These are phyloP conservation scores for Trigoniulus corallinus DNA, from an alignment of 1,140 invertebrate genomes.

Conservation along the genomic window DNA sequence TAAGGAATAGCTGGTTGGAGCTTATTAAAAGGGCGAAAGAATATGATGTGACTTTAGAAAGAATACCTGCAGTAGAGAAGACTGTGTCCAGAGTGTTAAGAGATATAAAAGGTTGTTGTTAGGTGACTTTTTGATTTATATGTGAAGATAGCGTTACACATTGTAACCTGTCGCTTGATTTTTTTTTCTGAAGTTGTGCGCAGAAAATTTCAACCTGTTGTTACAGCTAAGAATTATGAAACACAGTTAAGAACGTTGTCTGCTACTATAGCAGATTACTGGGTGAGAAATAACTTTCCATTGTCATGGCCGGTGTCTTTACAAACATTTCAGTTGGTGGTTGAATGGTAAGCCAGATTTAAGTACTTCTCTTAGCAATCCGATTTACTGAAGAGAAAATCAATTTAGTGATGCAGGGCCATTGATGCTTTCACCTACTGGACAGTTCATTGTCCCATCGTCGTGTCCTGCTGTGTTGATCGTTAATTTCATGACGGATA, in stretches of 20 bases:
- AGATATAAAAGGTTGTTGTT: slow-evolving; percentile 12
- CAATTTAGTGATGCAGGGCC: slow-evolving; percentile 77
- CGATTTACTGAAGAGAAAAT: not conserved
- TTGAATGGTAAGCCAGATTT: slow-evolving; percentile 54
- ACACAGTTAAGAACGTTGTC: slow-evolving; percentile 59
- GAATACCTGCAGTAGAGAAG: slow-evolving; percentile 65
- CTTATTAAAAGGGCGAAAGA: slow-evolving; percentile 64
- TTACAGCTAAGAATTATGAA: slow-evolving; percentile 65
- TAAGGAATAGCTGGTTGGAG: slow-evolving; percentile 75
- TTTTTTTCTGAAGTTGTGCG: slow-evolving; percentile 13
- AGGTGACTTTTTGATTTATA: not conserved
- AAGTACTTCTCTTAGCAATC: not conserved
- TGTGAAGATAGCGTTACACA: not conserved
- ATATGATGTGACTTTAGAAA: slow-evolving; percentile 48
- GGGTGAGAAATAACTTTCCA: slow-evolving; percentile 48
- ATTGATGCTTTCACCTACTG: slow-evolving; percentile 79
- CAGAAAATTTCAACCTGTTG: slow-evolving; percentile 76
- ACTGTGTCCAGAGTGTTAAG: slow-evolving; percentile 40
- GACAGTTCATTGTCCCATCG: slow-evolving; percentile 77
- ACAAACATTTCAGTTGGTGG: slow-evolving; percentile 62
- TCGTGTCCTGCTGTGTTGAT: slow-evolving; percentile 70
- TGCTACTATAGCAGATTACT: slow-evolving; percentile 63
- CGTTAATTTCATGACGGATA: slow-evolving; percentile 61
- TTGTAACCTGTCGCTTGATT: not conserved
- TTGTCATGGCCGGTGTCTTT: slow-evolving; percentile 48